Evolutionary conservation across 2,113 vertebrate species (phyloP), one percentile per base, ranked within the genome.

Genomic region (Halcyon senegalensis): DNA sequence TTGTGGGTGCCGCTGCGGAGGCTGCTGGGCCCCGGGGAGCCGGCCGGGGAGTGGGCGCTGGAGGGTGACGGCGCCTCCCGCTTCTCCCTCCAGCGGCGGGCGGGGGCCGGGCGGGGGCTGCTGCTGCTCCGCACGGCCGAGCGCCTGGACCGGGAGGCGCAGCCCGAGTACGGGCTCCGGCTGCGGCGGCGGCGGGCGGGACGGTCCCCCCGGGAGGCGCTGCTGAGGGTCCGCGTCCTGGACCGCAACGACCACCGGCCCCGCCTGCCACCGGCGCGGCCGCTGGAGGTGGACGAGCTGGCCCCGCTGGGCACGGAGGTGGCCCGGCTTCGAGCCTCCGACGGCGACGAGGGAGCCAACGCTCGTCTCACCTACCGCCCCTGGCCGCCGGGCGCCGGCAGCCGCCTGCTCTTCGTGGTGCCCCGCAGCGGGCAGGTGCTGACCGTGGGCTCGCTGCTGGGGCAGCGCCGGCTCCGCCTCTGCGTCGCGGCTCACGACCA

Each of bases 201-300:
- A 9, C 98, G 97, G 55, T 67, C 39, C 70, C 53, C 60, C 12
- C 76, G 87, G 70, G 39, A 93, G 24, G 95, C 94, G 35, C 67
- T 74, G 27, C 46, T 99, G 10, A 96, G 96, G 75, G 96, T 98
- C 10, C 95, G 98, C 16, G 97, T 98, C 43, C 86, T 97, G 51
- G 98, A 98, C 94, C 74, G 89, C 69, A 98, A 98, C 92, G 98
- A 98, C 95, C 98, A 98, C 88, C 89, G 80, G 9, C 98, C 98
- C 8, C 94, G 83, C 35, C 98, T 98, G 91, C 96, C 85, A 28
- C 18, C 67, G 19, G 82, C 93, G 50, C 66, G 87, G 69, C 96
- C 81, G 14, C 84, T 97, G 15, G 95, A 97, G 5, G 97, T 97
- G 80, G 94, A 97, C 75, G 98, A 98, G 88, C 70, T 98, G 84